Evolutionary conservation across 2,113 vertebrate species (phyloP).

Genomic region (Cariama cristata): DNA sequence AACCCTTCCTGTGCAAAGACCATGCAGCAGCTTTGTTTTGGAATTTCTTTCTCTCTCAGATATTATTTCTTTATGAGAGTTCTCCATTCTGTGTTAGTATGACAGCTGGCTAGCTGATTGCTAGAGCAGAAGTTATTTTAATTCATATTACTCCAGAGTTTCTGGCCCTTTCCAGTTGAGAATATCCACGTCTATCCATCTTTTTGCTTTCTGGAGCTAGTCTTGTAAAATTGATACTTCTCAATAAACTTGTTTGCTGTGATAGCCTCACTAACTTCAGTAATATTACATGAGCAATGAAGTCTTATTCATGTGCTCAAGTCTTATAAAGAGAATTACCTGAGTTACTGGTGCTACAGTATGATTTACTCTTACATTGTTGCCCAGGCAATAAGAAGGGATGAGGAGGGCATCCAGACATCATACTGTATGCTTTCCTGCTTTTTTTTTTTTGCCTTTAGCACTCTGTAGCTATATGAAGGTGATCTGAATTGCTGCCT

Average conservation of each 20-base stretch:
- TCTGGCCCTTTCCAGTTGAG: background rate
- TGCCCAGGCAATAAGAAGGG: background rate
- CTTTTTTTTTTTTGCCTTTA: background rate
- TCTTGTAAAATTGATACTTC: background rate
- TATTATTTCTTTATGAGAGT: background rate
- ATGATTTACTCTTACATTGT: background rate
- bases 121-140: background rate
- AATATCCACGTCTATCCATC: background rate
- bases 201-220: background rate
- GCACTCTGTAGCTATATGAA: background rate
- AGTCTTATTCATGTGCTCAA: background rate
- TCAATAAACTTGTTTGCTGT: background rate
- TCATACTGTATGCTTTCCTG: rapidly evolving
- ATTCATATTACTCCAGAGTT: background rate
- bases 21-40: background rate
- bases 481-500: background rate
- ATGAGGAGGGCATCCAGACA: background rate
- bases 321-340: background rate
- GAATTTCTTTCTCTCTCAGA: background rate
- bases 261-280: background rate
- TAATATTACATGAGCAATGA: background rate
- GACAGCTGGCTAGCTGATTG: background rate
- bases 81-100: background rate
- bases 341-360: background rate
- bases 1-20: background rate